Base-by-base conservation (phyloP, 2,797 vertebrate species). In the Sebastes oblongus region DNA sequence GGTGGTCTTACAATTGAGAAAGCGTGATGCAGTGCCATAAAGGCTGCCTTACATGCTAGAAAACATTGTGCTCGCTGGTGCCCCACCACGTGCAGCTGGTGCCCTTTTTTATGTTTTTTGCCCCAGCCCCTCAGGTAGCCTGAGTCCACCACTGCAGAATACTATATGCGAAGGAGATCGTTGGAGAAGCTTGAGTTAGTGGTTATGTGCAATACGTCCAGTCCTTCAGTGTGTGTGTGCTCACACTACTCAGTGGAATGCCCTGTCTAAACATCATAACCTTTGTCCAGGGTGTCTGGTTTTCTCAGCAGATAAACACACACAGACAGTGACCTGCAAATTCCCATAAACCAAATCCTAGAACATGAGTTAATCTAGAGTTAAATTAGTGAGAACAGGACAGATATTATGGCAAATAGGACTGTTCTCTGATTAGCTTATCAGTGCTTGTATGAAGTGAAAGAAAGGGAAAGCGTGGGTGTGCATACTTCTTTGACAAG, bases 211-310 rank as follows among this genome's bases (percentile, higher is more conserved):
- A 25, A 22, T n/a, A 59, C 2, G 4, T 69, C 24, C 18, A 24
- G 34, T 36, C 42, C 34, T 25, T 39, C 24, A 32, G 32, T 22
- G 46, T 46, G 27, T 78, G 72, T 84, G 55, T 25, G 54, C n/a
- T 85, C 65, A 54, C 84, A 81, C 72, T 34, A 3, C 59, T 77
- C 32, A 8, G 70, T 30, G 82, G 73, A 89, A 83, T 90, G 69
- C 54, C 34, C 42, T 77, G 8, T 83, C 50, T 65, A 83, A 89
- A 90, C 78, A 86, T 62, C 68, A 69, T 42, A 70, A 82, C 77
- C 25, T 72, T 78, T 76, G 56, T 80, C 36, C 20, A 60, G 69
- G 52, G 42, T 54, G 10, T 83, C 61, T 78, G 68, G 64, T 65
- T 78, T 85, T 83, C 82, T 61, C 65, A 27, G 46, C 16, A 77